Base-by-base conservation (phyloP, 23 tunicate species). In the Aplidium turbinatum region DNA sequence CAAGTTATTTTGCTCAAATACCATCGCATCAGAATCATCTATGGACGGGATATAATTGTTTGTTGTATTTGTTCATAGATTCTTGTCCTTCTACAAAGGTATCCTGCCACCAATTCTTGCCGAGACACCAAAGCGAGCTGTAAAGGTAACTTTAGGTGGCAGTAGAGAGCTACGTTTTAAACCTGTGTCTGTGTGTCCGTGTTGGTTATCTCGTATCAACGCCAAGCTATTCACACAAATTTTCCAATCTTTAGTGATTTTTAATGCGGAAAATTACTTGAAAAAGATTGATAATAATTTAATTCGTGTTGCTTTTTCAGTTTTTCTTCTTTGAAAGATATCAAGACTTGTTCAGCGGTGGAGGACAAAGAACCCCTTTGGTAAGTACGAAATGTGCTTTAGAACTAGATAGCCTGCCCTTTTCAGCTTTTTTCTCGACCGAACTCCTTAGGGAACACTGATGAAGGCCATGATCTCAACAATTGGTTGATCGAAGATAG, bases 111-210 rank as follows among this genome's bases (percentile, higher is more conserved):
- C 99, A 13, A 94, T 94, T 35, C 73, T 87, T 33, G 99, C 99
- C 16, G 99, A 94, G 73, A 94, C 99, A 32, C 99, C 99, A 31
- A 94, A 94, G 50, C 62, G 99, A 53, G 99, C 99, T 13, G 89
- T 87, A 1, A 94, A 94, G 91, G 97, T 91, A 36, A 48, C 19
- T 73, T 32, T 0, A 0, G 46, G 13, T 73, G 24, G 20, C 11
- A 9, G 21, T 9, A 19, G 64, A 56, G 63, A 42, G 50, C 50
- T 42, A 9, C 50, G 13, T 9, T 42, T 42, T 42, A 16, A n/a
- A n/a, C n/a, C n/a, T n/a, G n/a, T n/a, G n/a, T n/a, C n/a, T n/a
- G n/a, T n/a, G n/a, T n/a, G n/a, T n/a, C n/a, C n/a, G n/a, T n/a
- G n/a, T n/a, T n/a, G n/a, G n/a, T n/a, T n/a, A n/a, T n/a, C 50